Base-by-base conservation (phyloP, 35 echinoderm and acorn worm species). In the Apostichopus parvimensis region DNA sequence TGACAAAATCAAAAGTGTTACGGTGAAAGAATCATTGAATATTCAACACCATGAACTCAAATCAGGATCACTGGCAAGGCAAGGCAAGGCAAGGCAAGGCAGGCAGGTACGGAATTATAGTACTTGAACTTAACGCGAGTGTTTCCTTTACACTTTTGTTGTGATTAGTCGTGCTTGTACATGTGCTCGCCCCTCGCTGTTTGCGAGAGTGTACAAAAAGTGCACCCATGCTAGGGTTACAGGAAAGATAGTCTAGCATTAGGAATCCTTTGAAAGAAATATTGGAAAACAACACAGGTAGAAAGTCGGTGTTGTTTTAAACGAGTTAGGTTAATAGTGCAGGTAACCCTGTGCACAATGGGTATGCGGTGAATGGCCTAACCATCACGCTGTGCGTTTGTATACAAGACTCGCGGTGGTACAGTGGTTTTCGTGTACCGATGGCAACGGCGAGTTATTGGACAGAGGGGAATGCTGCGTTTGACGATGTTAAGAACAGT, bases 281-380 rank as follows among this genome's bases (percentile, higher is more conserved):
- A 72, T 72, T 88, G 52, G 28, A 88, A 88, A 68, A 88, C 86
- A 88, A 73, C 86, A 88, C 61, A 88, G 86, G 61, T 60, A 88
- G 57, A 73, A n/a, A 28, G 61, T 73, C 64, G 60, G 21, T 72
- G 86, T 88, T 88, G 86, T 88, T 88, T 88, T 73, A 68, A 54
- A 66, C 8, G 15, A 88, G 86, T 52, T n/a, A 14, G n/a, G 71
- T 75, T 75, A 75, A 88, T 54, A 88, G 86, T 88, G 54, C 86
- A 66, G 86, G 61, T 73, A 88, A 88, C 86, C 86, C 62, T 72
- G 24, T 20, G 60, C 86, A 72, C 86, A 73, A 88, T 88, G 54
- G 86, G 86, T 52, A 88, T 72, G 86, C 86, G 86, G 86, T 88
- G 86, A 88, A 88, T 64, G 86, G 60, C 86, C 86, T 68, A 53